Conservation (phyloP, 2,888 invertebrate species). For the Psylliodes chrysocephalus region DNA sequence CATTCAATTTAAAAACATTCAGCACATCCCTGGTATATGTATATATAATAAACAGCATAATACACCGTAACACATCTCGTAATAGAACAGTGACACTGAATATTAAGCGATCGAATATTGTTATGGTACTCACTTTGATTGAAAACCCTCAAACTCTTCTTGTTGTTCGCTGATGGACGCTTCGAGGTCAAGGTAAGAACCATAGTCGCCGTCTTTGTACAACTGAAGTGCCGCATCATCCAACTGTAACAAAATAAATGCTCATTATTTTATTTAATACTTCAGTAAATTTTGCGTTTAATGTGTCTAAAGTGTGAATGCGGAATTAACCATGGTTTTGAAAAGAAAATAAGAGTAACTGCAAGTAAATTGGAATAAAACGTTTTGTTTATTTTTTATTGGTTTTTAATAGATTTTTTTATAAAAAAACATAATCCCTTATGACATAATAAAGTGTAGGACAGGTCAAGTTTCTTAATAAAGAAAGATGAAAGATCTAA, state of each 20-base stretch:
- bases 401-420: no score
- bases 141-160: constrained; percentile 96
- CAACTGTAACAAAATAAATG: constrained; percentile 75
- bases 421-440: no score
- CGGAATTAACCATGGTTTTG: no score
- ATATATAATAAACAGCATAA: no score
- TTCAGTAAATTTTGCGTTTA: constrained; percentile 24
- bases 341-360: no score
- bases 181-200: constrained; percentile 96
- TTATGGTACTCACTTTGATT: constrained; percentile 80
- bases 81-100: constrained; percentile 8
- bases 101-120: constrained; percentile 25
- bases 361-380: no score
- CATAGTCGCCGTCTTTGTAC: constrained; percentile 97
- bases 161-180: constrained; percentile 96
- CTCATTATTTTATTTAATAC: constrained; percentile 28
- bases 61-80: not conserved
- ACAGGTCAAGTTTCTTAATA: no score
- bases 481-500: no score
- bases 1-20: no score
- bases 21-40: no score
- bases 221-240: constrained; percentile 97
- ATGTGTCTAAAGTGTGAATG: constrained; percentile 2
- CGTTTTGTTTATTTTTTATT: no score
- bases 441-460: no score